Percentiles rank a stretch among this genome's conserved stretches.
Conservation (phyloP, 2,797 vertebrate species). For the Coluber constrictor region DNA sequence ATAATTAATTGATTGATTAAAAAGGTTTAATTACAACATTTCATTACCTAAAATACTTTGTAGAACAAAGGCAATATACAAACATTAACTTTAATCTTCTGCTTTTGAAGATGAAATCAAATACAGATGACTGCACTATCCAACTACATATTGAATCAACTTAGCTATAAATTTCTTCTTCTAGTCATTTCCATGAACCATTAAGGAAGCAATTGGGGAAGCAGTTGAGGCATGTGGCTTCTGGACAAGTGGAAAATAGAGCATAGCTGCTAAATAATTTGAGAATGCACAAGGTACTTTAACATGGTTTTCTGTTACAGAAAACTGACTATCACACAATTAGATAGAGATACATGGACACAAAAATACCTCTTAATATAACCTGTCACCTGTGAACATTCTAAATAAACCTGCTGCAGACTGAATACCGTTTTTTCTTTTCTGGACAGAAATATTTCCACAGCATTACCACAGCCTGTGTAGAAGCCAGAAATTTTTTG, state of each 20-base stretch:
- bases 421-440: conserved; percentile 33
- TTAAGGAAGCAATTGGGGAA: background rate
- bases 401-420: conserved; percentile 19
- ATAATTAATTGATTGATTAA: background rate
- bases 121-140: background rate
- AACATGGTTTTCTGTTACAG: background rate
- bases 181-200: background rate
- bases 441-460: conserved; percentile 37
- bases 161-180: background rate
- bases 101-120: background rate
- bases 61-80: background rate
- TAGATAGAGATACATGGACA: background rate
- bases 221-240: background rate
- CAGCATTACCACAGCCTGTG: conserved; percentile 13
- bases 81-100: background rate
- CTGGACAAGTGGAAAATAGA: background rate
- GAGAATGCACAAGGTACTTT: background rate
- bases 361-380: conserved; percentile 9
- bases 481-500: conserved; percentile 46
- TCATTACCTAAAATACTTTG: background rate
- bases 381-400: conserved; percentile 37
- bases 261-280: background rate
- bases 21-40: background rate
- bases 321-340: background rate
- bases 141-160: background rate